Evolutionary conservation across 2,113 vertebrate species (phyloP).

Genomic region (Neogale vison): DNA sequence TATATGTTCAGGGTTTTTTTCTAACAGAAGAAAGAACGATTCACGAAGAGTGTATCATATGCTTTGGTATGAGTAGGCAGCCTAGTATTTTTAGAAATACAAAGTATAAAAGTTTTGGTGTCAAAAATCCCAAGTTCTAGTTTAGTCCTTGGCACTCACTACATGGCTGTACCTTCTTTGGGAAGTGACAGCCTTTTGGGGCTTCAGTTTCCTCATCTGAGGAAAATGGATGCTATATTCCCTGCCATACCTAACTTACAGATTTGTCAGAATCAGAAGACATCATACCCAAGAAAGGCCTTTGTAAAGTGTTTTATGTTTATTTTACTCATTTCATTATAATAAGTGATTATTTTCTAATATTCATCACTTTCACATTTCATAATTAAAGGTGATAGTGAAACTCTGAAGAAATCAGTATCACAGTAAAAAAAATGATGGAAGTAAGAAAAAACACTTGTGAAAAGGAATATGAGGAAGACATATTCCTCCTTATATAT

Average conservation of each 20-base stretch:
- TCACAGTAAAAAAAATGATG: neutral
- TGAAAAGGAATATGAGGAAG: neutral
- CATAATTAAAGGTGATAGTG: neutral
- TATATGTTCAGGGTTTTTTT: neutral
- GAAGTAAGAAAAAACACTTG: neutral
- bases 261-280: neutral
- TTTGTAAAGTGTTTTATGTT: neutral
- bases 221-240: neutral
- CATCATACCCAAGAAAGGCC: neutral
- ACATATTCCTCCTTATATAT: too few relatives aligned
- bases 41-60: neutral
- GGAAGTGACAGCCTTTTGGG: neutral
- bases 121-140: neutral
- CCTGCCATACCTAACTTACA: neutral
- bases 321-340: neutral
- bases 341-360: constrained; percentile 10
- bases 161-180: neutral
- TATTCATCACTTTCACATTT: constrained; percentile 34
- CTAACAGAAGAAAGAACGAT: neutral
- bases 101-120: neutral
- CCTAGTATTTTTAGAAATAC: neutral
- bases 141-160: neutral
- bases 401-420: neutral
- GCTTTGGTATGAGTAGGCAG: neutral
- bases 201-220: neutral